A percentile compares a stretch with the other conserved stretches of the same genome.
These are phyloP conservation scores for Zeugodacus cucurbitae DNA, from an alignment of 1,140 invertebrate species.

Conservation along the genomic window DNA sequence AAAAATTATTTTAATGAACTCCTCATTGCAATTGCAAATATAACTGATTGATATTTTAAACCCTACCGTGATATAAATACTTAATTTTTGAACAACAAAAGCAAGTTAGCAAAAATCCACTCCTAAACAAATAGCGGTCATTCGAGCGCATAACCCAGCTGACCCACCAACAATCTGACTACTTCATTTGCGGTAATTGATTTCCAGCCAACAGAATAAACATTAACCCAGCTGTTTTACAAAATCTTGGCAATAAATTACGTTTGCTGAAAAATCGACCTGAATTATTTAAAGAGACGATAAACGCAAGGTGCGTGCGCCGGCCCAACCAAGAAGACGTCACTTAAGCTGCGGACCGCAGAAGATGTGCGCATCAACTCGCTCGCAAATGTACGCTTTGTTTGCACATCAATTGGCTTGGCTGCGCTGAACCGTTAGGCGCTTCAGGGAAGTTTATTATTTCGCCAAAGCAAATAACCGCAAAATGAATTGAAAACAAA, in stretches of 20 bases:
- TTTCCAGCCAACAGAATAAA: not conserved
- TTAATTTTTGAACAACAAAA: not conserved
- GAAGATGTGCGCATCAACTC: not conserved
- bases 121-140: not conserved
- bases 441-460: not conserved
- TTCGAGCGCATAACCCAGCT: not conserved
- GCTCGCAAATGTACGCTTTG: not conserved
- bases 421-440: not conserved
- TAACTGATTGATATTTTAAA: not conserved
- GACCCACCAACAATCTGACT: not conserved
- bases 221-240: not conserved
- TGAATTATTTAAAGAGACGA: not conserved
- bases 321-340: not conserved
- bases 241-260: not conserved
- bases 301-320: not conserved
- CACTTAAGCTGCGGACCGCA: not conserved
- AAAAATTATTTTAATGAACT: too few species aligned
- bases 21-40: not conserved
- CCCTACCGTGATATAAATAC: not conserved
- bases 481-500: conserved; percentile 6
- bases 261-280: not conserved
- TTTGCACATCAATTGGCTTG: not conserved
- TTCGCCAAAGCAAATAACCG: not conserved
- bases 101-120: not conserved
- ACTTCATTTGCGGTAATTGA: not conserved